Evolutionary conservation across 1,140 invertebrate genomes (phyloP), one percentile per base, ranked within the genome.

Genomic region (Drosophila yakuba): DNA sequence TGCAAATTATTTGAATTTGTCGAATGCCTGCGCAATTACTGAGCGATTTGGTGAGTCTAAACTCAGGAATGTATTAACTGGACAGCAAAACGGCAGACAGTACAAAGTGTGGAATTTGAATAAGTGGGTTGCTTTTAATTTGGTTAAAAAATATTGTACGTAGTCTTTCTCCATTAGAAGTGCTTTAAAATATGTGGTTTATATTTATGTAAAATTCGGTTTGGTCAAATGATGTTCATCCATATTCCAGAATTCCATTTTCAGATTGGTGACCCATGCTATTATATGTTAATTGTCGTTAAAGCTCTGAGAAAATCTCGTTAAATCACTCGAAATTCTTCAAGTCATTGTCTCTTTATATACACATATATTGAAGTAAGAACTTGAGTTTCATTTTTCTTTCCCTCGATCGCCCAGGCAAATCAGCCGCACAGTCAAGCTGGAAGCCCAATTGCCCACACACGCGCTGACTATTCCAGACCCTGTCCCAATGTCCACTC

Each of bases 401-500:
- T 41, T 44, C 8, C 6, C 3, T n/a, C 2, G 17, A 20, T 48
- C 35, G 8, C 14, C 17, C 32, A 59, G 44, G 44, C 35, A 59
- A 59, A 58, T 58, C 56, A 58, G 28, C 17, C 14, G 4, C 23
- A 32, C 41, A 45, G 11, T 14, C 23, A 4, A n/a, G 10, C 14
- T 62, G 3, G 14, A 45, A 51, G n/a, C 25, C 36, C 63, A 58
- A 71, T 71, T 71, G 67, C 64, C 67, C 67, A 71, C 67, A 71
- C 67, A 71, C 64, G 64, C 67, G 67, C 64, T 71, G 51, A 67
- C 67, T 71, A 48, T 71, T 69, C 67, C 67, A 50, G 63, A 44
- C 60, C 20, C 60, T 50, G 63, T 71, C 63, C 43, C 14, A 10
- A 38, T 69, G 63, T 71, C 67, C 63, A 39, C 23, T 36, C 20